Evolutionary conservation across 2,113 vertebrate species (phyloP).

Genomic region (Centropus unirufus): DNA sequence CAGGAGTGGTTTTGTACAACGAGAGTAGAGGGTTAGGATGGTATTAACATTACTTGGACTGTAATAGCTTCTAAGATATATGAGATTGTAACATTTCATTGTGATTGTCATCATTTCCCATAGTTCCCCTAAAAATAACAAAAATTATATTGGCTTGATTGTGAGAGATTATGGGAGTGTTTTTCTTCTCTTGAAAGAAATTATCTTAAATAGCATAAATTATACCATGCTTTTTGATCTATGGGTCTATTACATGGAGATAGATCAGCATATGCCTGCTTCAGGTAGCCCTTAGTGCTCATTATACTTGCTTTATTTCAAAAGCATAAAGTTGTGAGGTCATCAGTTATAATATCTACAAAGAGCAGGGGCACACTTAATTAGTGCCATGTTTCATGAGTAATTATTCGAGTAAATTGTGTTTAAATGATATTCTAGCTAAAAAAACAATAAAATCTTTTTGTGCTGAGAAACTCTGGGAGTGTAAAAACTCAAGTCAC

Average conservation of each 20-base stretch:
- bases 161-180: neutral
- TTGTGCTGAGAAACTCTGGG: neutral
- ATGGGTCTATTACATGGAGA: neutral
- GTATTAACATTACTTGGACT: neutral
- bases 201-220: neutral
- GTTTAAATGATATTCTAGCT: neutral
- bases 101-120: neutral
- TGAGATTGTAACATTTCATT: neutral
- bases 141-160: neutral
- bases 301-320: neutral
- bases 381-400: neutral
- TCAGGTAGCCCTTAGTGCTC: neutral
- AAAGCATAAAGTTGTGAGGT: neutral
- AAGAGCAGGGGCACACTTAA: neutral
- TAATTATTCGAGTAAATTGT: neutral
- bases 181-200: neutral
- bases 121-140: conserved; percentile 17
- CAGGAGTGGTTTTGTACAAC: neutral
- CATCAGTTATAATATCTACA: neutral
- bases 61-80: neutral
- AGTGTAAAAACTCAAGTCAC: neutral
- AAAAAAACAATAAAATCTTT: neutral
- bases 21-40: neutral
- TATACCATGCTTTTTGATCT: neutral
- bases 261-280: neutral